phyloP scores from a whole-genome alignment of 2,797 vertebrate species.

The Pipistrellus kuhlii region DNA sequence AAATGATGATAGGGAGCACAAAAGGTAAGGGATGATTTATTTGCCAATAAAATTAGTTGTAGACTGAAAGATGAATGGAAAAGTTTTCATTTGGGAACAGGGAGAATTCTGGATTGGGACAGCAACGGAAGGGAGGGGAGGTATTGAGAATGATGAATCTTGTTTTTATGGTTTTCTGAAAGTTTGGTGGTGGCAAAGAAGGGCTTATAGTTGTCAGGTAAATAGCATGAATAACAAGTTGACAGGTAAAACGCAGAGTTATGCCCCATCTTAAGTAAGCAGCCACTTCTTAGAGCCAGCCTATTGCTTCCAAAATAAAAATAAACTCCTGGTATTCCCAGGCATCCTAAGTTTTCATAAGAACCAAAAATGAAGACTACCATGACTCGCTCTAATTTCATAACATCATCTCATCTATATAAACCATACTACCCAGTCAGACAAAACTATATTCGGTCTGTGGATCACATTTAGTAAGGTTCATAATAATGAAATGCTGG shows the following conservation, averaged over 20 bases:
- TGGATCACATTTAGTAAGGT: neutral
- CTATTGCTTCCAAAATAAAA: neutral
- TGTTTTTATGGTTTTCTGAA: neutral
- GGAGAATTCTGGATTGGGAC: neutral
- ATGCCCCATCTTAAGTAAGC: neutral
- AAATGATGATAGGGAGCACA: neutral
- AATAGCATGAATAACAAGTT: neutral
- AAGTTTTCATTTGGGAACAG: neutral
- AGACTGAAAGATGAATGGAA: neutral
- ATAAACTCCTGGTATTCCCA: neutral
- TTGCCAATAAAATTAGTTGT: neutral
- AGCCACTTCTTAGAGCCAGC: neutral
- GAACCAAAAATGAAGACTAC: neutral
- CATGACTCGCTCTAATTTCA: neutral
- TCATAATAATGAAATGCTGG: neutral
- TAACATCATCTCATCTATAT: neutral
- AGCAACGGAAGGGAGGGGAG: neutral
- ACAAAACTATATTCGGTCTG: neutral
- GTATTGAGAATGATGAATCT: neutral
- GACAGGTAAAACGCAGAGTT: neutral
- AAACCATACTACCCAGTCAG: neutral
- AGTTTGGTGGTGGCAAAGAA: neutral
- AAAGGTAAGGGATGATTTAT: neutral
- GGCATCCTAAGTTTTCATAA: neutral
- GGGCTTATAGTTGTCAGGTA: neutral